phyloP scores from a whole-genome alignment of 2,888 invertebrate species.

The Sphecodes monilicornis region DNA sequence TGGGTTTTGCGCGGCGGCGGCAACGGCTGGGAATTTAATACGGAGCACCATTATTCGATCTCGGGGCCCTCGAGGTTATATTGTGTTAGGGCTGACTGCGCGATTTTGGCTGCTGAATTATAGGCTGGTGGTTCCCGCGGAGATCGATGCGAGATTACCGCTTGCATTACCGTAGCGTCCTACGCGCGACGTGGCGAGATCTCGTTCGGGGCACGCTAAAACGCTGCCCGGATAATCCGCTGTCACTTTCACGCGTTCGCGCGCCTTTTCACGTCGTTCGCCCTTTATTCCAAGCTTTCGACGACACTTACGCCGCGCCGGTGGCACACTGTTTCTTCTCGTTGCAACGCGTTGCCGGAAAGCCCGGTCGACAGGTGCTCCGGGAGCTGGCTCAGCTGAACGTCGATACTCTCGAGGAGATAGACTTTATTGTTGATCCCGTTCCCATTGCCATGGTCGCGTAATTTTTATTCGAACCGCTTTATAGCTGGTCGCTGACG shows the following conservation, averaged over 20 bases:
- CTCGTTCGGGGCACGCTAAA: constrained; percentile 19
- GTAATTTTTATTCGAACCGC: neutral
- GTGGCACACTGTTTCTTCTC: neutral
- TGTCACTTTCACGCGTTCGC: constrained; percentile 24
- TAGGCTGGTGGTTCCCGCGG: constrained; percentile 20
- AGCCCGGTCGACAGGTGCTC: neutral
- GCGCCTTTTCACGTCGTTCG: neutral
- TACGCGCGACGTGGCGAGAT: constrained; percentile 6
- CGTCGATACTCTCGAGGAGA: neutral
- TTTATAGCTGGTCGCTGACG: no score
- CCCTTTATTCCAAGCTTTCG: constrained; percentile 3
- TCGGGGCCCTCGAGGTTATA: constrained; percentile 18
- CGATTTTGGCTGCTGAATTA: constrained; percentile 42
- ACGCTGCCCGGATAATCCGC: constrained; percentile 20
- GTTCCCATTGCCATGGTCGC: neutral
- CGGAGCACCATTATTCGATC: constrained; percentile 1
- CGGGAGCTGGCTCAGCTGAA: neutral
- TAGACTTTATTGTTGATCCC: neutral
- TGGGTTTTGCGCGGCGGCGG: neutral
- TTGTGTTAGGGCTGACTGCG: constrained; percentile 44
- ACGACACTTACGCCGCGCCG: neutral
- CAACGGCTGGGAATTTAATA: neutral
- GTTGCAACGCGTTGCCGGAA: neutral
- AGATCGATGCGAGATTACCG: constrained; percentile 42
- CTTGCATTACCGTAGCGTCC: neutral